Percentiles rank a stretch among this genome's conserved stretches.
Evolutionary conservation across 2,888 invertebrate genomes (phyloP).

Genomic region (Cryptus viduatorius): DNA sequence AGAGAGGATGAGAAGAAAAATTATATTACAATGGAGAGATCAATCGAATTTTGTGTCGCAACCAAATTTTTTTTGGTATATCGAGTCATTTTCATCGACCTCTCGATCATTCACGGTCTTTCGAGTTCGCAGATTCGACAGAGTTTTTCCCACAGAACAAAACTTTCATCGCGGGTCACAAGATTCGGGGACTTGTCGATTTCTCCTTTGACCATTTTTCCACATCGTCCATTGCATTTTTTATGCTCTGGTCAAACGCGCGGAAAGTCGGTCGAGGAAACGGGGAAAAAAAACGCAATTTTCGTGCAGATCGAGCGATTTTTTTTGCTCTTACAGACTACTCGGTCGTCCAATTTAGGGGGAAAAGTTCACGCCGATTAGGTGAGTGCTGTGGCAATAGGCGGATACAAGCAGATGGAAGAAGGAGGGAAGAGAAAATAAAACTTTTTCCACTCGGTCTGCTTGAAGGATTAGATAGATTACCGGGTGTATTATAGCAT

Average conservation of each 20-base stretch:
- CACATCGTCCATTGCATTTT: constrained; percentile 64
- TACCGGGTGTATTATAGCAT: constrained; percentile 77
- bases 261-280: constrained; percentile 43
- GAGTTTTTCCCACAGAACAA: constrained; percentile 67
- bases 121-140: constrained; percentile 32
- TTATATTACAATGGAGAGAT: constrained; percentile 65
- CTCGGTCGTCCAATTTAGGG: constrained; percentile 69
- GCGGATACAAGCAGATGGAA: constrained; percentile 31
- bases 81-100: constrained; percentile 66
- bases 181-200: constrained; percentile 72
- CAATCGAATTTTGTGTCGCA: constrained; percentile 72
- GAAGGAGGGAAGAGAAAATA: constrained; percentile 59
- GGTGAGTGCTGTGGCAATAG: constrained; percentile 70
- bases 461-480: constrained; percentile 83
- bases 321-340: constrained; percentile 57
- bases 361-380: constrained; percentile 75
- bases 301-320: constrained; percentile 62
- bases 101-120: constrained; percentile 83
- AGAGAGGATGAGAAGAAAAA: constrained; percentile 61
- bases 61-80: constrained; percentile 78
- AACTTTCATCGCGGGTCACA: constrained; percentile 72
- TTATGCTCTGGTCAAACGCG: constrained; percentile 60
- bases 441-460: constrained; percentile 80
- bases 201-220: constrained; percentile 70
- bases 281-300: constrained; percentile 66